A percentile compares a stretch with the other conserved stretches of the same genome.
phyloP scores from a whole-genome alignment of 1,140 invertebrate genomes.

The Leptoteleia sp. region DNA sequence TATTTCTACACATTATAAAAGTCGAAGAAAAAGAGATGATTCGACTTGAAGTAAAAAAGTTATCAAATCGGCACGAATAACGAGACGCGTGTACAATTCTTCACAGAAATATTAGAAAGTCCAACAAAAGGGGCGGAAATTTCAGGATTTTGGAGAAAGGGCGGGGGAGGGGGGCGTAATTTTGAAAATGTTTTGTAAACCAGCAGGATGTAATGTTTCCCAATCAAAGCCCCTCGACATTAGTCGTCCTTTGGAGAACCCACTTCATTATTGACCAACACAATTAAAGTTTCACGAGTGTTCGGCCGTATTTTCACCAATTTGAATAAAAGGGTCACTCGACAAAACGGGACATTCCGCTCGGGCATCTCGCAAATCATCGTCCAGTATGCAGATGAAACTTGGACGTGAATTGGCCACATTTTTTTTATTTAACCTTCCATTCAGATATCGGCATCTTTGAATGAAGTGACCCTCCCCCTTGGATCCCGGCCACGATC shows the following conservation, averaged over 20 bases:
- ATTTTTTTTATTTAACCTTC: conserved; percentile 53
- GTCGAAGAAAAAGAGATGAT: no score
- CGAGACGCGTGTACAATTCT: no score
- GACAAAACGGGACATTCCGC: conserved; percentile 38
- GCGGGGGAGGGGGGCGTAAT: no score
- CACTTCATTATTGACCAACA: conserved; percentile 46
- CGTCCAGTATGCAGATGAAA: conserved; percentile 65
- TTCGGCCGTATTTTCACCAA: conserved; percentile 14
- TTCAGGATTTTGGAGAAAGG: background rate
- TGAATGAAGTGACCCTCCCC: conserved; percentile 55
- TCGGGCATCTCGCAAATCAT: conserved; percentile 55
- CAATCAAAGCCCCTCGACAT: conserved; percentile 16
- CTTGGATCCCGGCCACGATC: conserved; percentile 41
- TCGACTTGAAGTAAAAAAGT: no score
- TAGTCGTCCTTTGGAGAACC: conserved; percentile 9
- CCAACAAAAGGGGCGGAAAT: background rate
- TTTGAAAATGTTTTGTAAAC: conserved; percentile 5
- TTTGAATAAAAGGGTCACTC: conserved; percentile 35
- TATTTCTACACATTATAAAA: no score
- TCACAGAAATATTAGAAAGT: background rate
- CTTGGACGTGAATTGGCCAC: conserved; percentile 31
- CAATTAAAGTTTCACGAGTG: conserved; percentile 22
- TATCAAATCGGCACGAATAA: no score
- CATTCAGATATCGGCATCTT: conserved; percentile 35
- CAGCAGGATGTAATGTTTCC: conserved; percentile 5